These are phyloP conservation scores for Acanthornis magna DNA, from an alignment of 2,797 vertebrate genomes.

Conservation along the genomic window DNA sequence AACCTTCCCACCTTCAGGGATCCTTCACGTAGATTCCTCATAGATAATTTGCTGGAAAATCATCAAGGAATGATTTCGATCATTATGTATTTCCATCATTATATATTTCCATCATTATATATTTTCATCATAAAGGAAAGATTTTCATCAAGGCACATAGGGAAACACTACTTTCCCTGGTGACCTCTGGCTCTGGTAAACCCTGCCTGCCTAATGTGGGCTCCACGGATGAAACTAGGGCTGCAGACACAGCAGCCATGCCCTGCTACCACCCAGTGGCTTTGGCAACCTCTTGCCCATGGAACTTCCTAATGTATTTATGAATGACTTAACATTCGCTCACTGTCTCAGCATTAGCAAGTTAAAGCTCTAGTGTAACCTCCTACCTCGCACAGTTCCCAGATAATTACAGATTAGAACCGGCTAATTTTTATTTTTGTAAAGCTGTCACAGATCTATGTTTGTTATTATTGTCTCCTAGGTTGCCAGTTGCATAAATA, in stretches of 20 bases:
- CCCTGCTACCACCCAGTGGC: background rate
- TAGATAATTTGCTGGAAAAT: background rate
- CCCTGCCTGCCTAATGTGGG: background rate
- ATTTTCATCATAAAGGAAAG: background rate
- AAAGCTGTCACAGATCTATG: constrained; percentile 51
- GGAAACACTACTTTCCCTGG: background rate
- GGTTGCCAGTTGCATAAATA: constrained; percentile 70
- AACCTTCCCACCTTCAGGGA: background rate
- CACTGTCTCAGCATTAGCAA: background rate
- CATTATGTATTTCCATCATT: background rate
- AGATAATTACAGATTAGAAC: constrained; percentile 65
- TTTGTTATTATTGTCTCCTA: constrained; percentile 68
- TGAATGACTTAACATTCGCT: background rate
- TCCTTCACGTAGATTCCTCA: background rate
- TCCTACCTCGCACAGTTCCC: constrained; percentile 12
- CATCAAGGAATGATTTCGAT: background rate
- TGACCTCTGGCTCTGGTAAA: background rate
- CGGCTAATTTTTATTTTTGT: constrained; percentile 68
- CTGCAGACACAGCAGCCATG: background rate
- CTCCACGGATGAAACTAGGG: fast-evolving
- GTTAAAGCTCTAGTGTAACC: background rate
- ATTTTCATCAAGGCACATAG: background rate
- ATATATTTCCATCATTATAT: background rate
- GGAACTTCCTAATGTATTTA: background rate
- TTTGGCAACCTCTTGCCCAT: background rate